Conservation (phyloP, 1,140 invertebrate species). For the Nylanderia fulva region DNA sequence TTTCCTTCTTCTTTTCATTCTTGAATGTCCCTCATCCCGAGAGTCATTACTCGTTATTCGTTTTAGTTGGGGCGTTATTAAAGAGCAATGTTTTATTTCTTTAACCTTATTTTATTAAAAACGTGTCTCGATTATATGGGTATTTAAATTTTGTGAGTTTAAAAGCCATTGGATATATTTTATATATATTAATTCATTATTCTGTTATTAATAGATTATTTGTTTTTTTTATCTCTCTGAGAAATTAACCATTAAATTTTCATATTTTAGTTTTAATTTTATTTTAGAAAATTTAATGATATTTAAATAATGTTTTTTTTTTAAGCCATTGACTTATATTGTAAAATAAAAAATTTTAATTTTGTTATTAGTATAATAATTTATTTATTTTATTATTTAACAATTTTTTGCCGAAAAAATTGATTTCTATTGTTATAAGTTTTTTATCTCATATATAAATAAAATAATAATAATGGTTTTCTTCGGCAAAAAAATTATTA, state of each 20-base stretch:
- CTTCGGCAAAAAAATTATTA: no score
- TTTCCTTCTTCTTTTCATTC: no score
- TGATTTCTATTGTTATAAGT: no score
- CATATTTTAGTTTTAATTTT: not conserved
- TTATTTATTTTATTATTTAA: not conserved
- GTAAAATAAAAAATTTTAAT: not conserved
- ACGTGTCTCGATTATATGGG: not conserved
- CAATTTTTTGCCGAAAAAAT: not conserved
- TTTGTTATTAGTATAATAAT: not conserved
- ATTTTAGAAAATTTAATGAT: not conserved
- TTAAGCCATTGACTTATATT: not conserved
- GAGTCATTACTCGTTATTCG: not conserved
- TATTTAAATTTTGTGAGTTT: no score
- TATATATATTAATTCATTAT: no score
- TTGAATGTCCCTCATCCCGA: slow-evolving; percentile 22
- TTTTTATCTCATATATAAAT: no score
- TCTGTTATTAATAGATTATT: not conserved
- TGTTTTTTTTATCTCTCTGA: not conserved
- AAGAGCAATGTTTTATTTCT: not conserved
- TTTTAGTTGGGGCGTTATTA: not conserved
- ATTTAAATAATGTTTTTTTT: not conserved
- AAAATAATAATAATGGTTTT: no score
- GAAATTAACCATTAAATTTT: not conserved
- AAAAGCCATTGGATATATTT: no score
- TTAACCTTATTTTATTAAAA: not conserved